These are phyloP conservation scores for Cyanocitta stelleri DNA, from an alignment of 2,113 vertebrate species.

Conservation along the genomic window DNA sequence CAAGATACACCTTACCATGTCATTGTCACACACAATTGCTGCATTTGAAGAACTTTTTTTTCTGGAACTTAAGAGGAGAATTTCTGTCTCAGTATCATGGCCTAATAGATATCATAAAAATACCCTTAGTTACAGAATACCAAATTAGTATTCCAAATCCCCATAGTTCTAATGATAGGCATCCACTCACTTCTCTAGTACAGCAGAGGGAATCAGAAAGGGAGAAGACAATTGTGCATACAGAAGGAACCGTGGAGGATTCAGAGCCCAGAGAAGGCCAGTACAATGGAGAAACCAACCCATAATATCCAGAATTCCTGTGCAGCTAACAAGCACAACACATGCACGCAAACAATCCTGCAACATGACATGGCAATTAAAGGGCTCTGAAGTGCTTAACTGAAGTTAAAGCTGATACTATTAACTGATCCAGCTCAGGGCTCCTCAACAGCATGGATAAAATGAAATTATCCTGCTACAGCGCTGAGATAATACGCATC, in stretches of 20 bases:
- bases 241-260: not conserved
- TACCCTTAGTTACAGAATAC: not conserved
- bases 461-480: not conserved
- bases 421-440: not conserved
- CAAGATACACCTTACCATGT: not conserved
- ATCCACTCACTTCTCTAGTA: not conserved
- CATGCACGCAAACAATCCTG: not conserved
- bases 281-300: not conserved
- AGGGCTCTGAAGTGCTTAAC: not conserved
- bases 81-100: not conserved
- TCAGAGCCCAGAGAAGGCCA: not conserved
- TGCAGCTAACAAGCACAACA: not conserved
- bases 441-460: not conserved
- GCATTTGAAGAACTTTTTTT: not conserved
- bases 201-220: not conserved
- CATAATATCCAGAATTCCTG: fast-evolving
- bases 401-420: not conserved
- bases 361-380: not conserved
- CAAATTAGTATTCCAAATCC: not conserved
- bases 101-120: not conserved
- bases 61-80: not conserved
- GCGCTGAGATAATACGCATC: not conserved
- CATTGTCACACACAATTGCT: not conserved
- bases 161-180: fast-evolving
- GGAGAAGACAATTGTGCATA: fast-evolving